These are phyloP conservation scores for Capitulum mitella DNA, from an alignment of 2,888 invertebrate genomes.

Conservation along the genomic window DNA sequence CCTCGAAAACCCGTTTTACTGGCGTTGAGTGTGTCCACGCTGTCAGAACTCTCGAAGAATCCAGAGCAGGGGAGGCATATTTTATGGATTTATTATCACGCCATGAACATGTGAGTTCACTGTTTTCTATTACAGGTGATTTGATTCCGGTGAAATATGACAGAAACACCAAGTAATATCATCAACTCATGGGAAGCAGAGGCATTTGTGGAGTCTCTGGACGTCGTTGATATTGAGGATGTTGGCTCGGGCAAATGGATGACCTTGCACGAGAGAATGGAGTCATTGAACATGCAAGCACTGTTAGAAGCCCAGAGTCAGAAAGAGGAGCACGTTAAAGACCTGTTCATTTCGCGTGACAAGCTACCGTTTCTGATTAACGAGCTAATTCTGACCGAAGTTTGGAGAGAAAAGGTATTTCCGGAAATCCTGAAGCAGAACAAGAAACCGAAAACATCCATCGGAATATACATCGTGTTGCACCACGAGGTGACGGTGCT, in stretches of 20 bases:
- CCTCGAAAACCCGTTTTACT: too few relatives aligned
- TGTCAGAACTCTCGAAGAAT: too few relatives aligned
- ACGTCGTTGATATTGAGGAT: not conserved
- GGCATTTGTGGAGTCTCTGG: not conserved
- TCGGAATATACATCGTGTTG: conserved; percentile 47
- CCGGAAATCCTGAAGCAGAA: conserved; percentile 59
- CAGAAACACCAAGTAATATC: not conserved
- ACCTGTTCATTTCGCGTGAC: conserved; percentile 63
- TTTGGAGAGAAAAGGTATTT: conserved; percentile 78
- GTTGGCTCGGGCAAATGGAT: not conserved
- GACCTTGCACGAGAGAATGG: conserved; percentile 61
- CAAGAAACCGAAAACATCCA: conserved; percentile 42
- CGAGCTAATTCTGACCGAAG: conserved; percentile 70
- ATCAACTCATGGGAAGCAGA: not conserved
- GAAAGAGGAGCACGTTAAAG: conserved; percentile 77
- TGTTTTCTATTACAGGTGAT: too few relatives aligned
- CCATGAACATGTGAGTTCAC: too few relatives aligned
- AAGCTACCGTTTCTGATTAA: conserved; percentile 70
- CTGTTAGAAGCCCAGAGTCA: conserved; percentile 67
- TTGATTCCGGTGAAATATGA: not conserved
- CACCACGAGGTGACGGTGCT: conserved; percentile 74
- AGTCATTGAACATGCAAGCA: conserved; percentile 81
- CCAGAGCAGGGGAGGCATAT: too few relatives aligned
- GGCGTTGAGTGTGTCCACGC: too few relatives aligned
- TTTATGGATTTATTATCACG: too few relatives aligned